Percentiles rank a stretch among this genome's conserved stretches.
phyloP scores from a whole-genome alignment of 1,140 invertebrate genomes.

The Papilio helenus region DNA sequence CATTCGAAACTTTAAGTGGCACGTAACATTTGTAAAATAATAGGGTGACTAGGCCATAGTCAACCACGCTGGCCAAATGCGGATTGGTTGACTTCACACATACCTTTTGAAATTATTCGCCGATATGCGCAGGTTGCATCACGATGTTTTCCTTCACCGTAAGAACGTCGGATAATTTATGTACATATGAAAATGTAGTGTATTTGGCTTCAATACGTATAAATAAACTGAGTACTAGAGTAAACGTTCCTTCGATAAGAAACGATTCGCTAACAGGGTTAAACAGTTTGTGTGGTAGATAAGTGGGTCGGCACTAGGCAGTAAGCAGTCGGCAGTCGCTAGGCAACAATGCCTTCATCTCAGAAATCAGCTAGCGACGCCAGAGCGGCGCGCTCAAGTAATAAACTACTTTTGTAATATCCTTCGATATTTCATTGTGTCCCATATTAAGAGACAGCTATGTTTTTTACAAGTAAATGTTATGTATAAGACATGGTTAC shows the following conservation, averaged over 20 bases:
- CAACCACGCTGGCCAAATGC: no score
- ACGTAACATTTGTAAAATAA: background rate
- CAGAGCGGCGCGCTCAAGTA: conserved; percentile 63
- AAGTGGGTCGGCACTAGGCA: conserved; percentile 41
- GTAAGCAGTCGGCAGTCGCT: conserved; percentile 39
- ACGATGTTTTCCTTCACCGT: no score
- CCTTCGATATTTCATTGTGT: conserved; percentile 65
- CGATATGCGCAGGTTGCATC: no score
- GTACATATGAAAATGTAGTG: no score
- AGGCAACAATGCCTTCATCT: conserved; percentile 51
- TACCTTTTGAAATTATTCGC: no score
- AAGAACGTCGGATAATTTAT: no score
- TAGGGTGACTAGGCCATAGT: no score
- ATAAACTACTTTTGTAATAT: conserved; percentile 71
- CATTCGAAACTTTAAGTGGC: conserved; percentile 4
- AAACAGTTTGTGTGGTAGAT: conserved; percentile 42
- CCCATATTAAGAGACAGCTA: conserved; percentile 53
- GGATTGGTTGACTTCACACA: no score
- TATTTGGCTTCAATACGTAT: background rate
- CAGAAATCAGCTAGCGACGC: conserved; percentile 62
- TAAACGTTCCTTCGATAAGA: conserved; percentile 17
- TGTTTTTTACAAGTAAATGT: conserved; percentile 43
- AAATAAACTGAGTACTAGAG: background rate
- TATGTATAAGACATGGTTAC: conserved; percentile 2
- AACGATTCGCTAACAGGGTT: conserved; percentile 32